Conservation (phyloP, 1,140 invertebrate species). For the Pseudachorutes palmiensis region DNA sequence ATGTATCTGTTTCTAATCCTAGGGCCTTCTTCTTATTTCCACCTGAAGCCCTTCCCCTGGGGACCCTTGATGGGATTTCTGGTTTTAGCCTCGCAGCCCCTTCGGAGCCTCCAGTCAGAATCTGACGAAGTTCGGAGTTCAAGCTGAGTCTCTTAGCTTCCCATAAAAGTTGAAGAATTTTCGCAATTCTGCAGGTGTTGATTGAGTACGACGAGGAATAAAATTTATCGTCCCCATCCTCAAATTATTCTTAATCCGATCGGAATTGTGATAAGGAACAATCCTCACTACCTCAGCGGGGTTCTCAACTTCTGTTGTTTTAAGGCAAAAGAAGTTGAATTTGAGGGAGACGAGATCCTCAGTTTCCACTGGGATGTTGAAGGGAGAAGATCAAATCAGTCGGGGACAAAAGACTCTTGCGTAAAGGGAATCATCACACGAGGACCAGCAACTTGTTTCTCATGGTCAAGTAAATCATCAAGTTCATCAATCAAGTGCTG, state of each 20-base stretch:
- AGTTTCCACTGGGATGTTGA: background rate
- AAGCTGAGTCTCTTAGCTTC: background rate
- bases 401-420: no score
- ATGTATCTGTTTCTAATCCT: background rate
- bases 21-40: background rate
- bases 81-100: background rate
- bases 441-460: background rate
- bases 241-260: background rate
- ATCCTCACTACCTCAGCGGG: no score
- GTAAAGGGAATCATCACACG: no score
- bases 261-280: background rate
- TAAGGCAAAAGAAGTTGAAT: background rate
- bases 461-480: background rate
- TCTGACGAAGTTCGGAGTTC: background rate
- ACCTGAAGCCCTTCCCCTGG: background rate
- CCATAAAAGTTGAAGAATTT: no score
- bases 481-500: background rate
- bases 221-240: background rate
- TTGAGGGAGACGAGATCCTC: background rate
- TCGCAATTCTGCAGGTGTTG: no score
- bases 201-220: background rate
- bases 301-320: no score
- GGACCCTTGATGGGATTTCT: background rate
- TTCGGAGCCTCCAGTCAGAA: background rate
- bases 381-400: background rate